A percentile compares a stretch with the other conserved stretches of the same genome.
These are phyloP conservation scores for Perca fluviatilis DNA, from an alignment of 2,113 vertebrate genomes.

Conservation along the genomic window DNA sequence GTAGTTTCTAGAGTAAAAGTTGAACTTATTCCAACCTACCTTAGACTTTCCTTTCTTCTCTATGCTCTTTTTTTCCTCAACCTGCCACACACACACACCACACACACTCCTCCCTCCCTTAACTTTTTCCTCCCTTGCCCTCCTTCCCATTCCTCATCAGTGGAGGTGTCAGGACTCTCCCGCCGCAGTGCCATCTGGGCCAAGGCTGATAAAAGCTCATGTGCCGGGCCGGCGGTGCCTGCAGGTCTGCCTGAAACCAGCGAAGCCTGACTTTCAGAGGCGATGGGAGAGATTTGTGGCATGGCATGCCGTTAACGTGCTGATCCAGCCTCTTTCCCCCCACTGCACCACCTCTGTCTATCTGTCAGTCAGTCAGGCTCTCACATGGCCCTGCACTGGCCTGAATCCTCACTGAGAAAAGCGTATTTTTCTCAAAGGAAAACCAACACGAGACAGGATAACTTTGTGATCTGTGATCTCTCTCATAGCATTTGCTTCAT, in stretches of 20 bases:
- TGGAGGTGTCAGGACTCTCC: constrained; percentile 71
- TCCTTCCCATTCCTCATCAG: constrained; percentile 68
- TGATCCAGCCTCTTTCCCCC: constrained; percentile 60
- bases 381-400: constrained; percentile 35
- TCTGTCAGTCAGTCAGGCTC: constrained; percentile 55
- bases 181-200: constrained; percentile 81
- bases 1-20: constrained; percentile 13
- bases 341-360: constrained; percentile 51
- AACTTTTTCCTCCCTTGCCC: constrained; percentile 42
- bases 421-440: constrained; percentile 33
- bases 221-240: constrained; percentile 78
- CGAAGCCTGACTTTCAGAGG: constrained; percentile 79
- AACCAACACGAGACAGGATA: constrained; percentile 17
- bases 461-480: constrained; percentile 25
- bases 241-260: constrained; percentile 77
- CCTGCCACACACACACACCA: constrained; percentile 29
- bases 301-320: constrained; percentile 70
- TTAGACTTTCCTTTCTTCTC: constrained; percentile 28
- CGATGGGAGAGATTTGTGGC: constrained; percentile 79
- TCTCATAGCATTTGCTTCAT: constrained; percentile 17
- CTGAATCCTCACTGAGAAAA: constrained; percentile 37
- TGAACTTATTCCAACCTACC: constrained; percentile 3
- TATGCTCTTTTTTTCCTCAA: constrained; percentile 37
- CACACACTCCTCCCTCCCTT: constrained; percentile 13
- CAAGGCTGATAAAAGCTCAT: constrained; percentile 85